A percentile compares a stretch with the other conserved stretches of the same genome.
Evolutionary conservation across 1,140 invertebrate species (phyloP).

Genomic region (Hestina assimilis): DNA sequence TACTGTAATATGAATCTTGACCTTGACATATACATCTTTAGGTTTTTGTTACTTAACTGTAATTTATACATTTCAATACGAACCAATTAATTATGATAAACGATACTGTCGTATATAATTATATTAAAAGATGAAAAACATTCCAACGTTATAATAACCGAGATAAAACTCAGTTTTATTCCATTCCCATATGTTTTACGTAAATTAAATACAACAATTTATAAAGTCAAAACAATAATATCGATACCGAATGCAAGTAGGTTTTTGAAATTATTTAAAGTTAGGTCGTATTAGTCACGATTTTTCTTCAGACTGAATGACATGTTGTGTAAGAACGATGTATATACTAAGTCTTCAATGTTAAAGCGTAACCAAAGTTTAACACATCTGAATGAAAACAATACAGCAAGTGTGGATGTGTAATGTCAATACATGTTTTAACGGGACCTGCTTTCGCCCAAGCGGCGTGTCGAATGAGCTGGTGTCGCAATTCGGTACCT

Average conservation of each 20-base stretch:
- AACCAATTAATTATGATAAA: neutral
- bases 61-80: neutral
- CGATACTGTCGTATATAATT: neutral
- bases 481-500: conserved; percentile 62
- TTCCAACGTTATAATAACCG: too few species aligned
- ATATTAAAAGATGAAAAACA: neutral
- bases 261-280: neutral
- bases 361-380: conserved; percentile 44
- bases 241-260: neutral
- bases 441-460: conserved; percentile 66
- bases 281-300: conserved; percentile 24
- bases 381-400: conserved; percentile 59
- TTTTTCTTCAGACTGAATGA: neutral
- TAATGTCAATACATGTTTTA: conserved; percentile 54
- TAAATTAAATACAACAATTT: neutral
- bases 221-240: too few species aligned
- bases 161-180: too few species aligned
- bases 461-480: conserved; percentile 62
- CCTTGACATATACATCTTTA: conserved; percentile 42
- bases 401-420: conserved; percentile 45
- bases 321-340: conserved; percentile 12
- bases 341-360: conserved; percentile 26
- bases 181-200: too few species aligned
- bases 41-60: conserved; percentile 26
- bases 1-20: conserved; percentile 14